Evolutionary conservation across 2,888 invertebrate species (phyloP), one percentile per base, ranked within the genome.

Genomic region (Cephus pygmeus): DNA sequence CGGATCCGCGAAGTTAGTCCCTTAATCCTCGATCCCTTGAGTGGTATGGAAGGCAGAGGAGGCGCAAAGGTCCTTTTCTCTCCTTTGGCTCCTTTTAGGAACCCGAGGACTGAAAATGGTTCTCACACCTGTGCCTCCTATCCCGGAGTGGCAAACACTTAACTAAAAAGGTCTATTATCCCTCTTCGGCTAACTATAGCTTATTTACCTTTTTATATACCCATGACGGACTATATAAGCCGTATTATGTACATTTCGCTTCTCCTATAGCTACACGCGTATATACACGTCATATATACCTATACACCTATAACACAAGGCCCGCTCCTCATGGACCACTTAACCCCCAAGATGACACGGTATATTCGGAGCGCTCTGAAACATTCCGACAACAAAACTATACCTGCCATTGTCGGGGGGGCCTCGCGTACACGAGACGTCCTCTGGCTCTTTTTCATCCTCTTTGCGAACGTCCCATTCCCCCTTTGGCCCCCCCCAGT

Each of bases 151-250:
- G 85, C 87, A 86, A 89, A 88, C 89, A 88, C 88, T 88, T 87
- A 86, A 88, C 86, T 85, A 87, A 87, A 88, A 88, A 86, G 86
- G 85, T 83, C 87, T 87, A 88, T 88, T 88, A 87, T 87, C 80
- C 81, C 82, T 69, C 68, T 31, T 40, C 68, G 78, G 78, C 81
- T 77, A 79, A 83, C 83, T 84, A 80, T 77, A 83, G 84, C 85
- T 87, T 85, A 85, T 84, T 86, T 84, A 83, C 80, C 83, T 77
- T 83, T 79, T 33, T 73, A 35, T 75, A 73, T 80, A 76, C 77
- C 80, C 69, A 76, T 31, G 40, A 34, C 12, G 75, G 9, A n/a
- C 75, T 75, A 36, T 12, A 40, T 12, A 36, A 34, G 15, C 75
- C 11, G 34, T 33, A 78, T 56, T 31, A 73, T 68, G n/a, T 76